Conservation (phyloP, 2,888 invertebrate species). For the Ceraclea dissimilis region DNA sequence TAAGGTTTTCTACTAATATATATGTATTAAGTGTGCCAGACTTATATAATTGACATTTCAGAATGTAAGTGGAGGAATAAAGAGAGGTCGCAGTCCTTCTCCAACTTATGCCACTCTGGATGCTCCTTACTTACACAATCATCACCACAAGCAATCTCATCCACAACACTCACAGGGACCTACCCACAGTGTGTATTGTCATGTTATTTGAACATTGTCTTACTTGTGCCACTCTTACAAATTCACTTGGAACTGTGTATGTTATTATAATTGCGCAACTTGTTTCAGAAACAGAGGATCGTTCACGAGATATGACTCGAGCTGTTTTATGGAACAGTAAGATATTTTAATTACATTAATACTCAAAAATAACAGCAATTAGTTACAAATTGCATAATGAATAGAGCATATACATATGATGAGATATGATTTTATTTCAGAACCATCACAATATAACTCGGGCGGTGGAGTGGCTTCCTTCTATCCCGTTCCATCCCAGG, state of each 20-base stretch:
- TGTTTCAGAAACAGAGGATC: slow-evolving; percentile 67
- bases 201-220: too few species aligned
- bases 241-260: too few species aligned
- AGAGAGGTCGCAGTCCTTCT: slow-evolving; percentile 52
- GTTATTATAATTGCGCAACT: too few species aligned
- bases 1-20: too few species aligned
- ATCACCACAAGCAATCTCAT: slow-evolving; percentile 40
- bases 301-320: slow-evolving; percentile 69
- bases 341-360: slow-evolving; percentile 33
- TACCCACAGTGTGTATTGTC: slow-evolving; percentile 10
- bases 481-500: slow-evolving; percentile 36
- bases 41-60: too few species aligned
- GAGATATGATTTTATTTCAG: slow-evolving; percentile 15
- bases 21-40: too few species aligned
- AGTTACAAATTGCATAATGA: too few species aligned
- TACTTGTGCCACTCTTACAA: too few species aligned
- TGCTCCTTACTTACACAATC: slow-evolving; percentile 31
- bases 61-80: slow-evolving; percentile 34
- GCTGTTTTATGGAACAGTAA: slow-evolving; percentile 84
- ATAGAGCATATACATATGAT: too few species aligned
- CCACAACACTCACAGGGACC: slow-evolving; percentile 52
- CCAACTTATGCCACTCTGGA: slow-evolving; percentile 41
- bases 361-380: too few species aligned
- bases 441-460: slow-evolving; percentile 40
- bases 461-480: slow-evolving; percentile 36